Base-by-base conservation (phyloP, 2,113 vertebrate species). In the Otis tarda region DNA sequence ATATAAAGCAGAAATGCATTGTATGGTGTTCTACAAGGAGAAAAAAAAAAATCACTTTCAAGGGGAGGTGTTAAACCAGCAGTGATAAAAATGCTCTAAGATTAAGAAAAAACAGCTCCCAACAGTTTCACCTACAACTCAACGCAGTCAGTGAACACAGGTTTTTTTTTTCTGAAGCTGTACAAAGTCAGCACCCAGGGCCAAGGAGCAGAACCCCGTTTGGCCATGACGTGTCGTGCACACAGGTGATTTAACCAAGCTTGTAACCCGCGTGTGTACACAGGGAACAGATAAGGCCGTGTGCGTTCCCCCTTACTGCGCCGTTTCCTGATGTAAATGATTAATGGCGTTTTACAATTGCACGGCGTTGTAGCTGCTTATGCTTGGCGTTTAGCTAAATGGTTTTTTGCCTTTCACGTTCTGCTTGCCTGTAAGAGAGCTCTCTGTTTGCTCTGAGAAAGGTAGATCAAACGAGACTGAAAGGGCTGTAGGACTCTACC, bases 251-350 rank as follows among this genome's bases (percentile, higher is more conserved):
- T 52, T 9, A 22, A 15, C 31, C 33, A 1, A 65, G 80, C 30
- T 39, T 8, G 53, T 27, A 63, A 21, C n/a, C 80, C 12, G 19
- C 2, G 0, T 37, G 41, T 49, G 83, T 83, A 50, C 77, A 31
- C 41, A 39, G 5, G 11, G 89, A 64, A 10, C 79, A 81, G 83
- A 70, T 60, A 59, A 17, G 37, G 80, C 3, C 7, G 3, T 24
- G 56, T 35, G 86, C 33, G 83, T 55, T 82, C 81, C 15, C 45
- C 84, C 74, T 79, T 21, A 0, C 65, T 43, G 19, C 33, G 84
- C 91, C 39, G 28, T 87, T 95, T 89, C 91, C 94, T 91, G 73
- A 8, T 59, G 83, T 65, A 18, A 82, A 7, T 93, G 69, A 79
- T 93, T 65, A 78, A 27, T 43, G 28, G 14, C 2, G 3, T 18